Conservation (phyloP, 2,113 vertebrate species). For the Phocoena sinus region DNA sequence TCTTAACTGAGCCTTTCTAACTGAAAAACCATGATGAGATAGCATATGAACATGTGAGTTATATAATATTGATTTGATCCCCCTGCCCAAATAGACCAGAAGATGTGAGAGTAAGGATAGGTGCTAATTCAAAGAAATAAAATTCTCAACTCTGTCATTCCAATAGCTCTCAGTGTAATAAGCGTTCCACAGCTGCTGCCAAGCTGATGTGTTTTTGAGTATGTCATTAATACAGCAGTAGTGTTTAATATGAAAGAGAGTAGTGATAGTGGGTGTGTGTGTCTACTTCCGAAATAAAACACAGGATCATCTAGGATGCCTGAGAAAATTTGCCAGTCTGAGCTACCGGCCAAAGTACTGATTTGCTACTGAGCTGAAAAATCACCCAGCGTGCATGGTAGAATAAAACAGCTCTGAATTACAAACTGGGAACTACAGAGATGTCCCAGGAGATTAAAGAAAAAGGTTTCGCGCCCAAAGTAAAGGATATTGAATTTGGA, state of each 20-base stretch:
- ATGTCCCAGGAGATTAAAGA: neutral
- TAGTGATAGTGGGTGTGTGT: rapidly evolving
- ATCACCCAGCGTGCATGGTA: neutral
- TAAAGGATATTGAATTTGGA: neutral
- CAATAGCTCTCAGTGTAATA: neutral
- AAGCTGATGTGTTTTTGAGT: neutral
- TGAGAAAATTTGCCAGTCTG: neutral
- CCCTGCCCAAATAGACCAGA: neutral
- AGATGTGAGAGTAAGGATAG: neutral
- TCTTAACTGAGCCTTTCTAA: neutral
- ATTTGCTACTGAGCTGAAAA: conserved; percentile 37
- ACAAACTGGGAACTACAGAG: neutral
- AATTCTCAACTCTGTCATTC: neutral
- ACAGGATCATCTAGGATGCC: conserved; percentile 11
- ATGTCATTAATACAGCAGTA: neutral
- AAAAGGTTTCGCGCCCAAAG: neutral
- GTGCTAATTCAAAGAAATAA: conserved; percentile 10
- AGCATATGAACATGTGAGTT: neutral
- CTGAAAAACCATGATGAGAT: neutral
- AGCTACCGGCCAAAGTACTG: conserved; percentile 41
- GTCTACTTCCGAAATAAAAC: neutral
- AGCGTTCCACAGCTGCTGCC: neutral
- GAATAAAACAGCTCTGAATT: conserved; percentile 1
- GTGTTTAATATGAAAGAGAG: neutral
- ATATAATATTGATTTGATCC: neutral